A percentile compares a stretch with the other conserved stretches of the same genome.
These are phyloP conservation scores for Tetragnatha montana DNA, from an alignment of 2,888 invertebrate genomes.

Conservation along the genomic window DNA sequence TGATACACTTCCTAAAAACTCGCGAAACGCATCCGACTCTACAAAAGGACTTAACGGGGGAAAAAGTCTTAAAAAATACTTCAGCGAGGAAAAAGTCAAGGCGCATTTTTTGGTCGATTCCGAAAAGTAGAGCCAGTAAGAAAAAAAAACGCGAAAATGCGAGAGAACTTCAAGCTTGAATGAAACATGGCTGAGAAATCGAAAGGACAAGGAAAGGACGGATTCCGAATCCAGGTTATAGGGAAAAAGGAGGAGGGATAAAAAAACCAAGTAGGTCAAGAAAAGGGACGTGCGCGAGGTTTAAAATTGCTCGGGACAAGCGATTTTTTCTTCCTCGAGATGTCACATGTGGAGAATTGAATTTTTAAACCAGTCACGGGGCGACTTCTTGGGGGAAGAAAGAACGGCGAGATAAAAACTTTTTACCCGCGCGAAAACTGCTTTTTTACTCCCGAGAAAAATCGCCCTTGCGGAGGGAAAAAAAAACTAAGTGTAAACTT, in stretches of 20 bases:
- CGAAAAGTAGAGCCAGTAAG: not conserved
- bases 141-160: not conserved
- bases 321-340: conserved; percentile 13
- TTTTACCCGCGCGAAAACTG: not conserved
- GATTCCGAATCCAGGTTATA: conserved; percentile 42
- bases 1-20: not conserved
- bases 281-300: conserved; percentile 45
- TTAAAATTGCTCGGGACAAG: conserved; percentile 48
- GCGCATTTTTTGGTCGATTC: not conserved
- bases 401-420: not conserved
- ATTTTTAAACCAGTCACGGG: conserved; percentile 55
- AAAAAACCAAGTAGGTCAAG: conserved; percentile 27
- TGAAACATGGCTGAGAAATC: conserved; percentile 50
- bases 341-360: conserved; percentile 54
- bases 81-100: not conserved
- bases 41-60: not conserved
- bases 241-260: not conserved
- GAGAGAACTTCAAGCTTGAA: conserved; percentile 33
- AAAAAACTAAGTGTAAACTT: not conserved
- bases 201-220: conserved; percentile 43
- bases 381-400: not conserved
- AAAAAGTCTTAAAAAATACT: not conserved
- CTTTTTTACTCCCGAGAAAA: not conserved
- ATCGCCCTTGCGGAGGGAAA: not conserved
- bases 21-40: not conserved